phyloP scores from a whole-genome alignment of 2,113 vertebrate genomes.

The Antigone vipio region DNA sequence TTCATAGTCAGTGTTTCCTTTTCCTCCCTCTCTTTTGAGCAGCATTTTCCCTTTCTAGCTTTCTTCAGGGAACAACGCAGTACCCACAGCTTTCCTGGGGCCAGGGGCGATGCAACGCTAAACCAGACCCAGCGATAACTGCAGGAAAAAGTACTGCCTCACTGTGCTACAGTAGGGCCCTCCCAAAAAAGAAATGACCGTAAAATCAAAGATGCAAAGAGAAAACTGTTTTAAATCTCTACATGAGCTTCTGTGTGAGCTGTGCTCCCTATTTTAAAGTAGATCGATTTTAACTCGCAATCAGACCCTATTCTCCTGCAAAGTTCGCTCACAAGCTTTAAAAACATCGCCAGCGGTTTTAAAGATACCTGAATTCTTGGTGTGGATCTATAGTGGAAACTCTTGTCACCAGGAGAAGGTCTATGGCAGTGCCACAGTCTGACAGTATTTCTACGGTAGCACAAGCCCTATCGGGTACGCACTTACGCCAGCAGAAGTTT shows the following conservation, averaged over 20 bases:
- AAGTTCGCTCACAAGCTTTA: background rate
- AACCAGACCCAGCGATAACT: background rate
- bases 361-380: background rate
- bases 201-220: background rate
- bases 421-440: background rate
- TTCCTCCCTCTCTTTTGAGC: background rate
- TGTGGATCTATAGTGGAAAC: background rate
- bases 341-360: background rate
- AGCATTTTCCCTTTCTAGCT: background rate
- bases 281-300: background rate
- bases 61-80: background rate
- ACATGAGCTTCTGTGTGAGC: rapidly evolving
- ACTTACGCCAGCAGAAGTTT: background rate
- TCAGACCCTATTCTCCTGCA: background rate
- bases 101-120: background rate
- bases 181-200: background rate
- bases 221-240: background rate
- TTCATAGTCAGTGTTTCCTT: background rate
- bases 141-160: background rate
- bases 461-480: background rate
- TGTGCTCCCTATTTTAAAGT: background rate
- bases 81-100: background rate
- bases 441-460: background rate
- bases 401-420: background rate
- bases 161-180: background rate